These are phyloP conservation scores for Anhinga anhinga DNA, from an alignment of 2,113 vertebrate species.

Conservation along the genomic window DNA sequence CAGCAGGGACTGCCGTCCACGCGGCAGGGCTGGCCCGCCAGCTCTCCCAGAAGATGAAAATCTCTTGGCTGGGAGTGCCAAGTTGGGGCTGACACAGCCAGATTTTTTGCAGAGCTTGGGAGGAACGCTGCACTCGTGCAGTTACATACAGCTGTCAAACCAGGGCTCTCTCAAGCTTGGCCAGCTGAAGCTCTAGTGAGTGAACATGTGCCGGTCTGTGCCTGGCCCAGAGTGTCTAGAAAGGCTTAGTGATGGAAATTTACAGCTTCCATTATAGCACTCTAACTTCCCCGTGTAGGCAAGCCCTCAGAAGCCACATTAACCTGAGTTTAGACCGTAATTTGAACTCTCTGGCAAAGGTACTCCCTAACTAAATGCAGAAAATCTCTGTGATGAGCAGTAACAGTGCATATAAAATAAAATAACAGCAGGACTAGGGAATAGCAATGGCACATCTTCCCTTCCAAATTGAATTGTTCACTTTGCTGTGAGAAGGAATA, in stretches of 20 bases:
- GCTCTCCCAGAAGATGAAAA: neutral
- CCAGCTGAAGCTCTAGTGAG: neutral
- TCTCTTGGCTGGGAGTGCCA: neutral
- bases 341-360: conserved; percentile 57
- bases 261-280: neutral
- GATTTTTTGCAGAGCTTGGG: neutral
- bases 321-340: conserved; percentile 6
- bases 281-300: neutral
- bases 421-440: conserved; percentile 56
- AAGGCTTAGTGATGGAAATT: neutral
- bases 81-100: neutral
- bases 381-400: conserved; percentile 40
- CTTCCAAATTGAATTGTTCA: conserved; percentile 66
- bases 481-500: conserved; percentile 55
- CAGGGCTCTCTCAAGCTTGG: neutral
- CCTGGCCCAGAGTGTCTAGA: neutral
- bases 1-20: accelerated
- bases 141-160: neutral
- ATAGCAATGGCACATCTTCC: conserved; percentile 37
- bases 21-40: accelerated
- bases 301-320: conserved; percentile 28
- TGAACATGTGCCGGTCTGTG: accelerated
- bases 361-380: conserved; percentile 12
- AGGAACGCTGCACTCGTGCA: accelerated
- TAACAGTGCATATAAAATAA: conserved; percentile 55